Conservation (phyloP, 2,113 vertebrate genomes). For the Cyrtonyx montezumae region DNA sequence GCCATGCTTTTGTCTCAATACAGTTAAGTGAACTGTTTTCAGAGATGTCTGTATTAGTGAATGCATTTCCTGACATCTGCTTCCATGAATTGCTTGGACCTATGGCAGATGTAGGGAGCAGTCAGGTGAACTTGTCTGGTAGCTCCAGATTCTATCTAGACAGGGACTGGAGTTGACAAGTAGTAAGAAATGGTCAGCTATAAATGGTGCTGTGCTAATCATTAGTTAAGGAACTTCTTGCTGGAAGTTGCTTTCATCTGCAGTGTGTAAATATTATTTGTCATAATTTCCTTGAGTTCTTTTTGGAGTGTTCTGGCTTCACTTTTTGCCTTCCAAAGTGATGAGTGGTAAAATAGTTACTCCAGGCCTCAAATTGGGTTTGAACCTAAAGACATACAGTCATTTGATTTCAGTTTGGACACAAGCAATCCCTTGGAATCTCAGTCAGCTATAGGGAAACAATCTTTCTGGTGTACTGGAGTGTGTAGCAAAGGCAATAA, state of each 20-base stretch:
- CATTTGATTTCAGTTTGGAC: neutral
- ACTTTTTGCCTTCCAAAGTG: neutral
- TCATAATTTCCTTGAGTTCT: neutral
- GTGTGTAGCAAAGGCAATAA: neutral
- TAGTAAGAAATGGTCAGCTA: neutral
- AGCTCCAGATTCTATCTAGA: neutral
- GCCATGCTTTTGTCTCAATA: slow-evolving; percentile 17
- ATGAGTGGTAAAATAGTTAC: neutral
- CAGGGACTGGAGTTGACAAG: neutral
- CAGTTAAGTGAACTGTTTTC: slow-evolving; percentile 3
- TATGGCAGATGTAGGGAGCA: neutral
- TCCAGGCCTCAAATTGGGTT: neutral
- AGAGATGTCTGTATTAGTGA: neutral
- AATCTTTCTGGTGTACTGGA: neutral
- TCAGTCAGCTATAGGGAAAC: neutral
- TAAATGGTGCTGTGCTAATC: neutral
- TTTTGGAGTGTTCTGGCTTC: neutral
- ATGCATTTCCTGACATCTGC: neutral
- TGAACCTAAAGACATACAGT: neutral
- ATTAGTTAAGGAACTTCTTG: neutral
- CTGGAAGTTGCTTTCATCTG: neutral
- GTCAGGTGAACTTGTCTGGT: neutral
- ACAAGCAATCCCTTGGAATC: neutral
- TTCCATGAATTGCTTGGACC: neutral
- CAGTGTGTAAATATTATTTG: neutral